A percentile compares a stretch with the other conserved stretches of the same genome.
Conservation (phyloP, 2,888 invertebrate genomes). For the Plagodis dolabraria region DNA sequence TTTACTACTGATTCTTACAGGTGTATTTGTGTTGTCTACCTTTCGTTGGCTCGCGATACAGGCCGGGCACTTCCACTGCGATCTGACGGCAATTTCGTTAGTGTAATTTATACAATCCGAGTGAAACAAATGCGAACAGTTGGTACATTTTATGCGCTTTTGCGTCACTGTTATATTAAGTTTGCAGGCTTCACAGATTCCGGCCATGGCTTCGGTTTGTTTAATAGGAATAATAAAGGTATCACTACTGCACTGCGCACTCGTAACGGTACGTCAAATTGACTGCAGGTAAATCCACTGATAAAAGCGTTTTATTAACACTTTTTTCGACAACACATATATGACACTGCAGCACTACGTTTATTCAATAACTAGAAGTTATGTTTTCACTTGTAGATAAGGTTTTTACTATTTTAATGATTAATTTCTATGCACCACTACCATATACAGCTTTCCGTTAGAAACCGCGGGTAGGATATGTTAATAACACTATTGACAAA, state of each 20-base stretch:
- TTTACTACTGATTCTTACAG: too few relatives aligned
- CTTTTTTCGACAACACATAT: background rate
- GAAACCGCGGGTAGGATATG: too few relatives aligned
- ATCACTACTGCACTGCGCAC: too few relatives aligned
- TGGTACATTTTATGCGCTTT: background rate
- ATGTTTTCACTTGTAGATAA: background rate
- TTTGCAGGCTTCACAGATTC: background rate
- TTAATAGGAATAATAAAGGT: background rate
- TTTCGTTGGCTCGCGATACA: too few relatives aligned
- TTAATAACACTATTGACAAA: too few relatives aligned
- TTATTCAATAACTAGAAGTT: background rate
- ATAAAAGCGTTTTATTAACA: background rate
- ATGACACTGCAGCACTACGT: background rate
- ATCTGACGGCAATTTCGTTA: too few relatives aligned
- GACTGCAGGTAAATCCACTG: background rate
- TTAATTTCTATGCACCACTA: background rate
- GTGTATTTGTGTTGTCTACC: too few relatives aligned
- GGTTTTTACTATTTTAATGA: background rate
- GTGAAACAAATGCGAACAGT: too few relatives aligned
- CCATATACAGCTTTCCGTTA: background rate
- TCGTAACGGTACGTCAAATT: background rate
- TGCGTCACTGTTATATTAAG: background rate
- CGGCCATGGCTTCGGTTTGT: background rate
- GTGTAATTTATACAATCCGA: too few relatives aligned
- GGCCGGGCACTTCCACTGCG: too few relatives aligned